These are phyloP conservation scores for Xestia ashworthii DNA, from an alignment of 2,888 invertebrate genomes.

Conservation along the genomic window DNA sequence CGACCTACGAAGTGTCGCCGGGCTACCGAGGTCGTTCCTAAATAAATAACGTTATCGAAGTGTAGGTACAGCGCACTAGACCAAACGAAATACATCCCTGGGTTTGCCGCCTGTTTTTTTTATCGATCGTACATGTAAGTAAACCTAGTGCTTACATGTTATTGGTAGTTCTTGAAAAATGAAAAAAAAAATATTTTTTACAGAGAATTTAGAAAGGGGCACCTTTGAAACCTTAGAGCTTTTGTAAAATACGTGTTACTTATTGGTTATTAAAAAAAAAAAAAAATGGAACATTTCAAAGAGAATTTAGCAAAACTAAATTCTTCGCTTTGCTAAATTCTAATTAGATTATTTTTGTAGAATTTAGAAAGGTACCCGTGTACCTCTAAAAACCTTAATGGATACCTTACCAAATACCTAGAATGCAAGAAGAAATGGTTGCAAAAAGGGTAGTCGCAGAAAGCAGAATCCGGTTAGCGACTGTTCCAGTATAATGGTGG, in stretches of 20 bases:
- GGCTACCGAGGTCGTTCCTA: slow-evolving; percentile 69
- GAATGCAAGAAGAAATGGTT: slow-evolving; percentile 18
- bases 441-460: slow-evolving; percentile 42
- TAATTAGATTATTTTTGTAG: too few species aligned
- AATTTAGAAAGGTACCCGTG: neutral
- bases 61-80: slow-evolving; percentile 64
- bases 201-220: too few species aligned
- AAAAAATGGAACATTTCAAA: neutral
- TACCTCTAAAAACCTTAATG: neutral
- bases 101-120: slow-evolving; percentile 59
- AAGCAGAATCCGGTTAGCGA: slow-evolving; percentile 50
- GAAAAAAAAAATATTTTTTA: neutral
- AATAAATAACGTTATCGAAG: slow-evolving; percentile 74
- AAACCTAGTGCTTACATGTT: neutral
- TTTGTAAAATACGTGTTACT: neutral
- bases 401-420: slow-evolving; percentile 5
- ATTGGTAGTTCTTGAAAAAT: neutral
- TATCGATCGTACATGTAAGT: slow-evolving; percentile 35
- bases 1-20: slow-evolving; percentile 14
- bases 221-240: too few species aligned
- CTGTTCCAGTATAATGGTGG: slow-evolving; percentile 58
- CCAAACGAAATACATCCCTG: slow-evolving; percentile 61
- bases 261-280: neutral
- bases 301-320: too few species aligned
- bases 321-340: too few species aligned